Evolutionary conservation across 2,113 vertebrate genomes (phyloP).

Genomic region (Dendropsophus ebraccatus): DNA sequence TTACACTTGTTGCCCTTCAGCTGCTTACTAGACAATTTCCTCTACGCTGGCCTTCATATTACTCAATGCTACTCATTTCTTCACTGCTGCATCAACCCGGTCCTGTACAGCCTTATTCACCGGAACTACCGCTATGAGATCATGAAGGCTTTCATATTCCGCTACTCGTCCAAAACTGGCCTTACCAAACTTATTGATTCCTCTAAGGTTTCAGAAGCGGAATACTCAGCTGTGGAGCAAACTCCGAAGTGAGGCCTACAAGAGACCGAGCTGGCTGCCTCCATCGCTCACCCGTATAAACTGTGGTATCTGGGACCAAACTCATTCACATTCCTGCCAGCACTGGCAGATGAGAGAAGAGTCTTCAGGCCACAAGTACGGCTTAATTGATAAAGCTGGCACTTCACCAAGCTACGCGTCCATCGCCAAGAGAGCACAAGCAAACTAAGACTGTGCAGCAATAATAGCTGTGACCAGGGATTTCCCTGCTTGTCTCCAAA

Average conservation of each 20-base stretch:
- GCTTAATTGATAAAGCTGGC: conserved; percentile 45
- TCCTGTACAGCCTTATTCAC: conserved; percentile 89
- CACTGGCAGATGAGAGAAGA: conserved; percentile 8
- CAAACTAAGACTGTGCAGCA: conserved; percentile 25
- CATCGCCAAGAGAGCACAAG: conserved; percentile 16
- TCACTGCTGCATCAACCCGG: conserved; percentile 89
- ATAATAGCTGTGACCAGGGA: conserved; percentile 37
- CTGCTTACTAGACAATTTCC: conserved; percentile 84
- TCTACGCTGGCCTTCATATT: conserved; percentile 81
- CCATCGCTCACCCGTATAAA: background rate
- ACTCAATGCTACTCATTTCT: conserved; percentile 88
- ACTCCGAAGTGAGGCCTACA: conserved; percentile 69
- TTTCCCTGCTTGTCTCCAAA: conserved; percentile 15
- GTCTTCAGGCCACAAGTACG: conserved; percentile 17
- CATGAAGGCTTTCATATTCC: conserved; percentile 93
- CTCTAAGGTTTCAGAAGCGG: conserved; percentile 80
- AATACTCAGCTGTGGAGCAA: conserved; percentile 86
- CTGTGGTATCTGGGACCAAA: conserved; percentile 46
- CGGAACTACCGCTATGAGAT: conserved; percentile 88
- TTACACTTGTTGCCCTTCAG: conserved; percentile 81
- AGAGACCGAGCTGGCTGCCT: background rate
- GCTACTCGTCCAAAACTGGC: conserved; percentile 88
- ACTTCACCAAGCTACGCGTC: conserved; percentile 4
- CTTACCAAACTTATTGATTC: conserved; percentile 85
- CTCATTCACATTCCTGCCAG: conserved; percentile 35